Conservation (phyloP, 1,140 invertebrate species). For the Zophobas morio region DNA sequence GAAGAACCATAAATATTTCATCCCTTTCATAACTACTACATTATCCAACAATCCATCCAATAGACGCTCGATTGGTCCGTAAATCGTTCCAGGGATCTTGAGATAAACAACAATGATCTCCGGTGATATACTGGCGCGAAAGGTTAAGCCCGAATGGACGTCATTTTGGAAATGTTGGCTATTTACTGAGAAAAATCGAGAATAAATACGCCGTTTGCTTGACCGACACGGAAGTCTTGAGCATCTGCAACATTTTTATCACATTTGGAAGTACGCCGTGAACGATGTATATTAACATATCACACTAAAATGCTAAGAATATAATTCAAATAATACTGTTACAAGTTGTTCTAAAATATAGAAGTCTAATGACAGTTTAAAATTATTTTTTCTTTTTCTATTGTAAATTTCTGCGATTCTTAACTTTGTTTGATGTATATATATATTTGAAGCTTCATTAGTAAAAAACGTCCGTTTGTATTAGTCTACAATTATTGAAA, state of each 20-base stretch:
- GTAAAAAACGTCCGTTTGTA: no score
- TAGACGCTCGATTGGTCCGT: slow-evolving; percentile 41
- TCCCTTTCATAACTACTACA: slow-evolving; percentile 41
- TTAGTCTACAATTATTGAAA: no score
- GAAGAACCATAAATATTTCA: slow-evolving; percentile 25
- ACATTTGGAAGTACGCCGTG: not conserved
- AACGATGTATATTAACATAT: no score
- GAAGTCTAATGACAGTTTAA: no score
- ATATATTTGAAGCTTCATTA: no score
- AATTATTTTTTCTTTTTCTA: no score
- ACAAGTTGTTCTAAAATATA: no score
- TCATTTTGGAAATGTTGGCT: slow-evolving; percentile 46
- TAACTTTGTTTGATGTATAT: no score
- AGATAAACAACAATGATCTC: slow-evolving; percentile 54
- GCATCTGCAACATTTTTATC: slow-evolving; percentile 25
- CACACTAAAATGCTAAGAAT: no score
- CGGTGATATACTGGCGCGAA: slow-evolving; percentile 48
- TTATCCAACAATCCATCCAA: slow-evolving; percentile 46
- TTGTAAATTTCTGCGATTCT: no score
- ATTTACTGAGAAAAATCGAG: slow-evolving; percentile 43
- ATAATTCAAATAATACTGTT: no score
- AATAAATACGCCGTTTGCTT: slow-evolving; percentile 49
- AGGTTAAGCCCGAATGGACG: slow-evolving; percentile 43
- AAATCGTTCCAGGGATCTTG: slow-evolving; percentile 44
- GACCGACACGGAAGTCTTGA: slow-evolving; percentile 44